Evolutionary conservation across 2,113 vertebrate genomes (phyloP), one percentile per base, ranked within the genome.

Genomic region (Heteronetta atricapilla): DNA sequence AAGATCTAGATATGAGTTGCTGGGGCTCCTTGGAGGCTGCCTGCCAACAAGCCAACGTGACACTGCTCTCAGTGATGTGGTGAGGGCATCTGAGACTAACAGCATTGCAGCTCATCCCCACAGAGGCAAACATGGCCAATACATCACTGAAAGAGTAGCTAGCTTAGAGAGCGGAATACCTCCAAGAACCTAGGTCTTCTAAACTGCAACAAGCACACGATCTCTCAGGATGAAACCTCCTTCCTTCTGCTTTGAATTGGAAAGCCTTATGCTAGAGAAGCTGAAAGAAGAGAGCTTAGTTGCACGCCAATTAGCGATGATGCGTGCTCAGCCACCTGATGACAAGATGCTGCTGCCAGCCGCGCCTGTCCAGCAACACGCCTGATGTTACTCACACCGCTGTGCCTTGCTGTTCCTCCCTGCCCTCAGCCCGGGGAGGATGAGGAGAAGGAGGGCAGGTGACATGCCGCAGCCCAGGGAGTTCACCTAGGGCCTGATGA

Each of bases 391-490:
- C 38, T 88, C 48, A 40, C 7, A 22, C 4, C 46, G 67, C 38
- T 11, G 1, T 10, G 33, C 59, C 74, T 55, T 56, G 21, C 72
- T 76, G 58, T 25, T 84, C 53, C 48, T 77, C 58, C 52, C 29
- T 6, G 0, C 31, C 44, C 38, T 48, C 5, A 13, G 38, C 44
- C 62, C 46, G 53, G 28, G 67, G 26, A 40, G 34, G 18, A 52
- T 13, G 28, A 33, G 29, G 23, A 2, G 3, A 21, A 59, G 20
- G 22, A 67, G 8, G 40, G 42, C 38, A 82, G 25, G 55, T 80
- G 19, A 50, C 2, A 1, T 23, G 17, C 0, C 0, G n/a, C 9
- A 50, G 38, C 68, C 8, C 4, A 2, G 29, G 46, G 62, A 67
- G 26, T 31, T 63, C 13, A 2, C 26, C 19, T 0, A 1, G 16